These are phyloP conservation scores for Clarias batrachus DNA, from an alignment of 2,113 vertebrate genomes.

Conservation along the genomic window DNA sequence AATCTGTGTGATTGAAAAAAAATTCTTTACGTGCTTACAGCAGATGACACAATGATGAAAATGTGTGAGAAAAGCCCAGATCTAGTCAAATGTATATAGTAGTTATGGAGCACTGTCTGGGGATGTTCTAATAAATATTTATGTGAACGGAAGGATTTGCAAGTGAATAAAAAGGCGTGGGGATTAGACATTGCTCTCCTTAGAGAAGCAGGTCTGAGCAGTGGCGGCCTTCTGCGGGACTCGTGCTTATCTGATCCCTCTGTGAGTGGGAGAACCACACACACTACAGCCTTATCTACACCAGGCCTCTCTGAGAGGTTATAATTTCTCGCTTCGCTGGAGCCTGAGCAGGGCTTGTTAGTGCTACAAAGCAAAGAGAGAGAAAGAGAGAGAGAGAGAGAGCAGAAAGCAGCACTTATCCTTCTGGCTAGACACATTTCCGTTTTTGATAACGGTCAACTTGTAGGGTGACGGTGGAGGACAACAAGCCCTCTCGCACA, in stretches of 20 bases:
- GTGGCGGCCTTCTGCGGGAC: slow-evolving; percentile 90
- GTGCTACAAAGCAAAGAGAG: slow-evolving; percentile 95
- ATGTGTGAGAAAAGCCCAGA: slow-evolving; percentile 51
- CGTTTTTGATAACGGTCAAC: slow-evolving; percentile 83
- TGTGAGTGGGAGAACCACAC: slow-evolving; percentile 87
- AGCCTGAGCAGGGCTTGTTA: slow-evolving; percentile 97
- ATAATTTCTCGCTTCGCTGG: slow-evolving; percentile 99
- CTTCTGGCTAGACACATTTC: slow-evolving; percentile 88
- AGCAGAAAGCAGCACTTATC: slow-evolving; percentile 89
- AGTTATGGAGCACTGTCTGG: slow-evolving; percentile 73
- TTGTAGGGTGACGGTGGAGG: slow-evolving; percentile 75
- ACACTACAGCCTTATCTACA: slow-evolving; percentile 98
- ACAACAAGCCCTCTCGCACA: slow-evolving; percentile 41
- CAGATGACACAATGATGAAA: slow-evolving; percentile 60
- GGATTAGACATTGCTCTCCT: slow-evolving; percentile 94
- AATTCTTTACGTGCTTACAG: slow-evolving; percentile 51
- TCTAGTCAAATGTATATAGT: slow-evolving; percentile 67
- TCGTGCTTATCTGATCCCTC: slow-evolving; percentile 88
- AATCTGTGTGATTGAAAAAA: slow-evolving; percentile 53
- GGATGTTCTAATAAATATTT: slow-evolving; percentile 87
- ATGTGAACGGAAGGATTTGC: slow-evolving; percentile 87
- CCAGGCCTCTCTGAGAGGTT: slow-evolving; percentile 95
- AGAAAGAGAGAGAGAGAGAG: slow-evolving; percentile 88
- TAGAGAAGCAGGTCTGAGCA: slow-evolving; percentile 88
- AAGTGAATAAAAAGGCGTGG: slow-evolving; percentile 86